These are phyloP conservation scores for Bombylius discolor DNA, from an alignment of 2,888 invertebrate species.

Conservation along the genomic window DNA sequence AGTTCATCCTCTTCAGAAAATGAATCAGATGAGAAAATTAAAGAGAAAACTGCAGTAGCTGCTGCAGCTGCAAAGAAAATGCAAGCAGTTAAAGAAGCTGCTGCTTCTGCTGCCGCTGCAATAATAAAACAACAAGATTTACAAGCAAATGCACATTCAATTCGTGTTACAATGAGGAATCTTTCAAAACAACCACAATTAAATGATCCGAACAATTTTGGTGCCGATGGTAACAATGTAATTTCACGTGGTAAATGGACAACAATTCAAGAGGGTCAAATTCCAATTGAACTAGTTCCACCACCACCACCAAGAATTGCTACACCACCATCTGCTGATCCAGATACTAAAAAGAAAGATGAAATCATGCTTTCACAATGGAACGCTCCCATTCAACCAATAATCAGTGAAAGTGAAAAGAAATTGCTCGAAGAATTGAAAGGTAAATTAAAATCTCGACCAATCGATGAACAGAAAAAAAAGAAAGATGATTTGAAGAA, in stretches of 20 bases:
- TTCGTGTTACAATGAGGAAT: slow-evolving; percentile 53
- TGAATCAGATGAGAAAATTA: slow-evolving; percentile 12
- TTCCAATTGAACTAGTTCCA: slow-evolving; percentile 1
- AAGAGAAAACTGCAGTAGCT: slow-evolving; percentile 3
- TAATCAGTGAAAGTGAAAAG: slow-evolving; percentile 44
- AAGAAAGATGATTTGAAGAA: slow-evolving; percentile 15
- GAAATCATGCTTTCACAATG: slow-evolving; percentile 43
- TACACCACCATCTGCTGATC: slow-evolving; percentile 19
- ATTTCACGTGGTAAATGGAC: slow-evolving; percentile 36
- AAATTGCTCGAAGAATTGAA: slow-evolving; percentile 42
- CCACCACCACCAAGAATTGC: slow-evolving; percentile 9
- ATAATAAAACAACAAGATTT: slow-evolving; percentile 2
- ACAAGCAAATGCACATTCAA: slow-evolving; percentile 40
- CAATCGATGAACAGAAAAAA: slow-evolving; percentile 17
- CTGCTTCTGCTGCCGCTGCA: slow-evolving; percentile 6
- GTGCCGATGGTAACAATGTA: slow-evolving; percentile 19
- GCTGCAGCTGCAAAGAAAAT: slow-evolving; percentile 12
- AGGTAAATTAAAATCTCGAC: slow-evolving; percentile 30
- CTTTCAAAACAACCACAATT: slow-evolving; percentile 35
- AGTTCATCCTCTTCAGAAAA: slow-evolving; percentile 21
- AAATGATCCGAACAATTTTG: slow-evolving; percentile 27
- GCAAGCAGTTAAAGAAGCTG: slow-evolving; percentile 17
- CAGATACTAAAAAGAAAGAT: slow-evolving; percentile 33
- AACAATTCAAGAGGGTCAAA: slow-evolving; percentile 36
- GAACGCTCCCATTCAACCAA: slow-evolving; percentile 41